A percentile compares a stretch with the other conserved stretches of the same genome.
phyloP scores from a whole-genome alignment of 2,113 vertebrate species.

The Tapirus terrestris region DNA sequence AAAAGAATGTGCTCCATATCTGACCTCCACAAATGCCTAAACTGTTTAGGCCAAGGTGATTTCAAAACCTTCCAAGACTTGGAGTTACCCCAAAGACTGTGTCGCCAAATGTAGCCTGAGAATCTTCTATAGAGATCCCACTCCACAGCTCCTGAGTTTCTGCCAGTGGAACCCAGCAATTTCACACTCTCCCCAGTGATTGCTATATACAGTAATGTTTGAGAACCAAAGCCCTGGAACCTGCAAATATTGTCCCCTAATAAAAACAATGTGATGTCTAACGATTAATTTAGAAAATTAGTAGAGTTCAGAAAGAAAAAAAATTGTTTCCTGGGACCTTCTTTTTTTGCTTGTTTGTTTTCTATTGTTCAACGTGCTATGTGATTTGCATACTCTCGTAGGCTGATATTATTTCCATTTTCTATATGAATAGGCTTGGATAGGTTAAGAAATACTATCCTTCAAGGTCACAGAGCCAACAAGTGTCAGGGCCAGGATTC shows the following conservation, averaged over 20 bases:
- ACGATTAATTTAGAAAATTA: conserved; percentile 17
- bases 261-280: not conserved
- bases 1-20: not conserved
- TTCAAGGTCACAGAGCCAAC: not conserved
- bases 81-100: not conserved
- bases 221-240: not conserved
- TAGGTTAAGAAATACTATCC: not conserved
- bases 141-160: not conserved
- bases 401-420: not conserved
- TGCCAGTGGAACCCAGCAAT: not conserved
- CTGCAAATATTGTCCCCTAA: not conserved
- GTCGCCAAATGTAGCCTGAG: not conserved
- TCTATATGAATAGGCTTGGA: not conserved
- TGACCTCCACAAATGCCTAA: not conserved
- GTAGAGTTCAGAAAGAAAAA: not conserved
- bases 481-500: not conserved
- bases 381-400: not conserved
- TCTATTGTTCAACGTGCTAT: not conserved
- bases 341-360: not conserved
- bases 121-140: not conserved
- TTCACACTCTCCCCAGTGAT: not conserved
- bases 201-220: not conserved
- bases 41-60: not conserved
- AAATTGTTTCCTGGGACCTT: not conserved
- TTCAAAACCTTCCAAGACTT: not conserved